Evolutionary conservation across 2,888 invertebrate species (phyloP).

Genomic region (Lasioglossum pauxillum): DNA sequence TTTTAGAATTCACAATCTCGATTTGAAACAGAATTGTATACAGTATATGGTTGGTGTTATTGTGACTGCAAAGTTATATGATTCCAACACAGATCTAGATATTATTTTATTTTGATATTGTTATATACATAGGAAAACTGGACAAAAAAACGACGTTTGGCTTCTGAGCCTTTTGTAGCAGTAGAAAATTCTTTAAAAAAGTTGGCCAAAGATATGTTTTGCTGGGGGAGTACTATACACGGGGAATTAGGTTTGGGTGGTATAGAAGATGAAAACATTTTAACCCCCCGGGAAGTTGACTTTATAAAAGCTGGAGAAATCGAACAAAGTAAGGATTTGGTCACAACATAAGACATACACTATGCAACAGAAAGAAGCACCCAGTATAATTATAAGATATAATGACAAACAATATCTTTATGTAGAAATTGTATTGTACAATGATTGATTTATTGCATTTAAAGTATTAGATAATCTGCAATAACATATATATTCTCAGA

Average conservation of each 20-base stretch:
- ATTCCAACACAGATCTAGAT: not conserved
- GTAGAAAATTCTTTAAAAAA: slow-evolving; percentile 13
- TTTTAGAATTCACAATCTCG: not conserved
- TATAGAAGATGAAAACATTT: slow-evolving; percentile 89
- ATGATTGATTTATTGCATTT: no score
- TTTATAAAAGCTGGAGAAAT: slow-evolving; percentile 82
- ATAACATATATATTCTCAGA: no score
- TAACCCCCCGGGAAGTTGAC: slow-evolving; percentile 84
- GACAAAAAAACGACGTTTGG: slow-evolving; percentile 75
- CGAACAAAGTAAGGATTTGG: slow-evolving; percentile 80
- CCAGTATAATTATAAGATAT: no score
- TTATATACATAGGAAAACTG: slow-evolving; percentile 72
- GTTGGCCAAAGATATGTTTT: slow-evolving; percentile 85
- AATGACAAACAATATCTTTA: no score
- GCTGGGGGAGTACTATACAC: slow-evolving; percentile 92
- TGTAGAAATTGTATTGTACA: no score
- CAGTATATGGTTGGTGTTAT: not conserved
- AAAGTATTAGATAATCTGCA: no score
- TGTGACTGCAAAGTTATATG: not conserved
- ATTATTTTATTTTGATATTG: slow-evolving; percentile 3
- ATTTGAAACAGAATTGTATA: not conserved
- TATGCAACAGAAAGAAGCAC: no score
- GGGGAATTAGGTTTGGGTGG: slow-evolving; percentile 93
- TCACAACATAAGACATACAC: not conserved
- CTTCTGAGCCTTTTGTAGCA: slow-evolving; percentile 58